Conservation (phyloP, 2,888 invertebrate genomes). For the Tupiocoris notatus region DNA sequence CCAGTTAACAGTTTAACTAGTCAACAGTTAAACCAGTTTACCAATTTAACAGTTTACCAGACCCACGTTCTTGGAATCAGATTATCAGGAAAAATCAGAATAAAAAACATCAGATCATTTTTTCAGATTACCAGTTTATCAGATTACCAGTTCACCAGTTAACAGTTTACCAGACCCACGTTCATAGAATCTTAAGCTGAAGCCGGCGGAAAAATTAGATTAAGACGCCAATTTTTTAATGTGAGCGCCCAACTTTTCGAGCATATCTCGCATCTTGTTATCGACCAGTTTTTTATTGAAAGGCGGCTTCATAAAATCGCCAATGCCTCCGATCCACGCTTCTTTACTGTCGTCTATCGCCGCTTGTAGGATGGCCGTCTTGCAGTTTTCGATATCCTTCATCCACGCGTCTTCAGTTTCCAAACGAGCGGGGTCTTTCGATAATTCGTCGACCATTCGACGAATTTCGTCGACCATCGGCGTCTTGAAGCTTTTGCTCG, state of each 20-base stretch:
- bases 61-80: no score
- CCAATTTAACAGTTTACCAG: no score
- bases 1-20: no score
- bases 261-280: constrained; percentile 1
- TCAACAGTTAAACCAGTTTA: no score
- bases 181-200: no score
- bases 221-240: constrained; percentile 11
- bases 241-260: constrained; percentile 14
- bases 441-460: neutral
- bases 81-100: no score
- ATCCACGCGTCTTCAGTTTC: constrained; percentile 25
- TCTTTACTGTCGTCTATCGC: constrained; percentile 9
- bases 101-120: no score
- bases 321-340: constrained; percentile 1
- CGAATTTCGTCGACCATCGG: neutral
- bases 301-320: constrained; percentile 24
- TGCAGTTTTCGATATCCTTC: constrained; percentile 18
- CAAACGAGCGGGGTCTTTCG: neutral
- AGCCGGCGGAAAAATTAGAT: no score
- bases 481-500: neutral
- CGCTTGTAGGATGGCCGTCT: constrained; percentile 18
- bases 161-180: no score
- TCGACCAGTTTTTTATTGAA: constrained; percentile 16
- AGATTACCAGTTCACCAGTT: no score
- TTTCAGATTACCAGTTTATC: no score